Evolutionary conservation across 1,140 invertebrate genomes (phyloP).

Genomic region (Calycopis cecrops): DNA sequence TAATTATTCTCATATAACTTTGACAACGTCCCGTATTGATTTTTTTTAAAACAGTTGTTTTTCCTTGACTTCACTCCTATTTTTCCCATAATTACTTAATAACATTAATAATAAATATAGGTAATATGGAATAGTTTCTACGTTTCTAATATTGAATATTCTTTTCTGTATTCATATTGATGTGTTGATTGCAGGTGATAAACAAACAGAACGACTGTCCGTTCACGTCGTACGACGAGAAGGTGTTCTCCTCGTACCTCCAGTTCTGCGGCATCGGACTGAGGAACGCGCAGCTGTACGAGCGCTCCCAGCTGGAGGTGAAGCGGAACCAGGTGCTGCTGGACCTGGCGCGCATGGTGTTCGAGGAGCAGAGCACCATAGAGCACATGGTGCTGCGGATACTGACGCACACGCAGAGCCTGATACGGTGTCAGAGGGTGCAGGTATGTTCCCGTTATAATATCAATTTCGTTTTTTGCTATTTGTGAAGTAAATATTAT

Average conservation of each 20-base stretch:
- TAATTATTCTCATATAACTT: too few species aligned
- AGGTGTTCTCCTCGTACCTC: constrained; percentile 93
- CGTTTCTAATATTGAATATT: too few species aligned
- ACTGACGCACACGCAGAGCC: constrained; percentile 93
- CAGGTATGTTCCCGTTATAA: constrained; percentile 79
- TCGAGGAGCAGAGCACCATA: constrained; percentile 97
- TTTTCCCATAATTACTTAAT: too few species aligned
- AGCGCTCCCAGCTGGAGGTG: constrained; percentile 94
- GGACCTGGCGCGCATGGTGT: constrained; percentile 96
- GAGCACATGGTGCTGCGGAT: constrained; percentile 96
- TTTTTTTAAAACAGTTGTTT: too few species aligned
- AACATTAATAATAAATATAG: too few species aligned
- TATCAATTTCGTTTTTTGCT: not conserved
- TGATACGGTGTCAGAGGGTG: constrained; percentile 94
- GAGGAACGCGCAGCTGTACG: constrained; percentile 95
- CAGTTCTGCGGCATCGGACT: constrained; percentile 97
- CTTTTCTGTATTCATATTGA: too few species aligned
- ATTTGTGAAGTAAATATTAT: too few species aligned
- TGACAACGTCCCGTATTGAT: too few species aligned
- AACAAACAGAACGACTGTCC: constrained; percentile 91
- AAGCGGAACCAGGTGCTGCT: constrained; percentile 96
- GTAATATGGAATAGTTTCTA: too few species aligned
- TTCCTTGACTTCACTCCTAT: too few species aligned
- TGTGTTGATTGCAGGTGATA: constrained; percentile 82
- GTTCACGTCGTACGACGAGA: constrained; percentile 91